Base-by-base conservation (phyloP, 1,140 invertebrate genomes). In the Drosophila sechellia region DNA sequence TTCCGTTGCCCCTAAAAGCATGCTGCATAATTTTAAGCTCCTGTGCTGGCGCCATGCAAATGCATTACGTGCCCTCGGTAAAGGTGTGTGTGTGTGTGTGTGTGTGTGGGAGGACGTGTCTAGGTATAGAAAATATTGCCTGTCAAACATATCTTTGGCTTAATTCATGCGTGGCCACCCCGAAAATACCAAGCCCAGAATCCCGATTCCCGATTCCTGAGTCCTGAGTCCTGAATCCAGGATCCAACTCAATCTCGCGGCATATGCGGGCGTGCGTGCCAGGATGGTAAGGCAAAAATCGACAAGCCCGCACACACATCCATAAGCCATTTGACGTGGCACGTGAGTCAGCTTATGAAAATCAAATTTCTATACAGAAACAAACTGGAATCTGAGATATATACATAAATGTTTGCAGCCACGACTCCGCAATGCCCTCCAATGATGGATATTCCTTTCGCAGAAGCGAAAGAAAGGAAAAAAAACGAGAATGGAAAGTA, bases 131-230 rank as follows among this genome's bases (percentile, higher is more conserved):
- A 73, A 77, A 77, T 77, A 77, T 77, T 77, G 74, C 73, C 74
- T 77, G 74, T 77, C 74, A 77, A 77, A 77, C 74, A 77, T 77
- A 77, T 77, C 73, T 68, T 69, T 77, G 63, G 74, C 74, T 77
- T 77, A 77, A 77, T 77, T 77, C 74, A 77, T 77, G 74, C 74
- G 74, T 77, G 59, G 55, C 63, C 64, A 66, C 43, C 50, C 43
- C 49, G 39, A 15, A 39, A 56, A 22, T 31, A 31, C 48, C 25
- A 12, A 20, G n/a, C 57, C 25, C 25, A 22, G 37, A 40, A 49
- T 48, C n/a, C 60, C 34, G 50, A 54, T 15, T 25, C 25, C 34
- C 15, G 3, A 1, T 1, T 22, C 5, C 22, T 4, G 43, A 46
- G 12, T 46, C 27, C 42, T 35, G 12, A 27, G n/a, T 48, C 13